Evolutionary conservation across 2,888 invertebrate genomes (phyloP).

Genomic region (Thyatira batis): DNA sequence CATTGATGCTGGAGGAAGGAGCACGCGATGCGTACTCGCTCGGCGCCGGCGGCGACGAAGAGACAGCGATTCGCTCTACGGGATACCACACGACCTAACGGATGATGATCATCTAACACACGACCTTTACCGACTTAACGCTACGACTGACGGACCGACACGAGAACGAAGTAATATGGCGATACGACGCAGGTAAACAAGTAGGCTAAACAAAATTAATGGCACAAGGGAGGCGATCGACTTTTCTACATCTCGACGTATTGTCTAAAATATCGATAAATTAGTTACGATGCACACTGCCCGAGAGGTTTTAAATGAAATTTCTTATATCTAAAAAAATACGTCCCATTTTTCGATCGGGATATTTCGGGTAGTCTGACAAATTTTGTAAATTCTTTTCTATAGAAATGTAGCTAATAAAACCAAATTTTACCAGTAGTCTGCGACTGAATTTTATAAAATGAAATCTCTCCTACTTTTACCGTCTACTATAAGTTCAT

Average conservation of each 20-base stretch:
- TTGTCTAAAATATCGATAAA: constrained; percentile 39
- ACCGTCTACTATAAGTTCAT: constrained; percentile 69
- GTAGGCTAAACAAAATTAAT: constrained; percentile 69
- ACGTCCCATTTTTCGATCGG: constrained; percentile 49
- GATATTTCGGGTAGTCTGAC: constrained; percentile 57
- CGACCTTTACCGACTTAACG: constrained; percentile 47
- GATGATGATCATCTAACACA: constrained; percentile 43
- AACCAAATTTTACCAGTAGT: constrained; percentile 74
- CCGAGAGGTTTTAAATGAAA: constrained; percentile 48
- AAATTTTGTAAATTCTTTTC: constrained; percentile 74
- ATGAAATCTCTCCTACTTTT: constrained; percentile 64
- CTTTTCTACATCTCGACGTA: constrained; percentile 48
- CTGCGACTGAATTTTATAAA: constrained; percentile 81
- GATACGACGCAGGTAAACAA: constrained; percentile 59
- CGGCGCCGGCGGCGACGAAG: constrained; percentile 3
- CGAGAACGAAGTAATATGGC: constrained; percentile 43
- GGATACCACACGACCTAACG: constrained; percentile 33
- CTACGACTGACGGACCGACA: constrained; percentile 63
- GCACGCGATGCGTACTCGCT: neutral
- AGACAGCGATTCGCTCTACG: constrained; percentile 51
- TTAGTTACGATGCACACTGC: constrained; percentile 64
- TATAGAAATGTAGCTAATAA: constrained; percentile 70
- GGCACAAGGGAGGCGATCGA: constrained; percentile 78
- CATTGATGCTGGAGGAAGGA: neutral
- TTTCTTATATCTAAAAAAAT: constrained; percentile 42